These are phyloP conservation scores for Phalacrocorax brasilianus DNA, from an alignment of 2,113 vertebrate species.

Conservation along the genomic window DNA sequence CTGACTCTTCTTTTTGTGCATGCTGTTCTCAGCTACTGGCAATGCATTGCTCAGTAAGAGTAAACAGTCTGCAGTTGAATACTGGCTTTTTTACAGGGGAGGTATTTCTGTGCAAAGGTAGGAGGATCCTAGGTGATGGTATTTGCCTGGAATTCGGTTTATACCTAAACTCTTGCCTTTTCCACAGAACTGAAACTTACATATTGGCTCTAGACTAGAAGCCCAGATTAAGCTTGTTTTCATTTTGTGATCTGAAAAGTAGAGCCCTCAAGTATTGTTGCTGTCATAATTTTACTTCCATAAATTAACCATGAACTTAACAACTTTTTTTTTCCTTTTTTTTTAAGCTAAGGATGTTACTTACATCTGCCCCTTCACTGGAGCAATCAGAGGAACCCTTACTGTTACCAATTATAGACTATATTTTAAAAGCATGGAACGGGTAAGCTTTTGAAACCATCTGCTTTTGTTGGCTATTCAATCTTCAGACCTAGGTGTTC, in stretches of 20 bases:
- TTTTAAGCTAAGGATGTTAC: conserved; percentile 90
- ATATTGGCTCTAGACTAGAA: neutral
- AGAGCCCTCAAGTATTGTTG: neutral
- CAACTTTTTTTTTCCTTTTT: neutral
- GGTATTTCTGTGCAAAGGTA: neutral
- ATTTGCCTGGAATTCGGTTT: neutral
- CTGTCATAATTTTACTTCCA: neutral
- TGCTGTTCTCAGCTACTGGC: neutral
- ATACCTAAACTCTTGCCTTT: neutral
- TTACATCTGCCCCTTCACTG: conserved; percentile 95
- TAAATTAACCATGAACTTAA: neutral
- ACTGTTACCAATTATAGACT: conserved; percentile 94
- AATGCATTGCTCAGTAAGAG: neutral
- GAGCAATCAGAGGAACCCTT: conserved; percentile 88
- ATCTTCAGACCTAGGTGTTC: neutral
- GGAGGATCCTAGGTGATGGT: neutral
- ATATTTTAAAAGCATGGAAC: conserved; percentile 93
- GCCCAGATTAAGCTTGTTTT: neutral
- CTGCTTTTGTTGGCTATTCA: conserved; percentile 1
- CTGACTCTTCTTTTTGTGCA: neutral
- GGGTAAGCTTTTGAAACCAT: conserved; percentile 78
- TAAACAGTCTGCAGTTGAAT: neutral
- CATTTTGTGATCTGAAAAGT: neutral
- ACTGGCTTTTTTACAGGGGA: neutral
- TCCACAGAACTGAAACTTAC: neutral